phyloP scores from a whole-genome alignment of 1,140 invertebrate genomes.

The Geopemphigus sp. region DNA sequence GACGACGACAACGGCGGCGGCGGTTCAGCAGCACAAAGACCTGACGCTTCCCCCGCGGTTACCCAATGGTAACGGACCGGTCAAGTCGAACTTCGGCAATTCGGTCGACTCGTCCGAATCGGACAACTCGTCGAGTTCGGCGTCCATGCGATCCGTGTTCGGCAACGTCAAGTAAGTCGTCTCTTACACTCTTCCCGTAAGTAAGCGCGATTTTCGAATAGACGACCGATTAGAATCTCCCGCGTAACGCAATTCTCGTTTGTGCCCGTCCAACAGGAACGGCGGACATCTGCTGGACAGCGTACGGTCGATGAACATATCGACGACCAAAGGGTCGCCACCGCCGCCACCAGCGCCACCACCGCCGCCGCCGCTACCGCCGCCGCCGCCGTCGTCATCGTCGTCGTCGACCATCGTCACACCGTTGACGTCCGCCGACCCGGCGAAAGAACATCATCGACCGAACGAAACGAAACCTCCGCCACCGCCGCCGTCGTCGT shows the following conservation, averaged over 20 bases:
- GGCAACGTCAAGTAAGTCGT: conserved; percentile 15
- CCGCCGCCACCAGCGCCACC: conserved; percentile 3
- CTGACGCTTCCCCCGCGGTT: conserved; percentile 12
- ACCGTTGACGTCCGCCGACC: no score
- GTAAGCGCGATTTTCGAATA: no score
- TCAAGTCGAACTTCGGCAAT: conserved; percentile 12
- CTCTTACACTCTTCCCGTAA: no score
- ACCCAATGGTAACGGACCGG: conserved; percentile 21
- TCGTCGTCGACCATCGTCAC: not conserved
- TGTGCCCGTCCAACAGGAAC: no score
- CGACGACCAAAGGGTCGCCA: conserved; percentile 20
- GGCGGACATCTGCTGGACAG: conserved; percentile 16
- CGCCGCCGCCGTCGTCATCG: no score
- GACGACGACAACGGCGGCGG: no score
- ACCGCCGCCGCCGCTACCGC: conserved; percentile 7
- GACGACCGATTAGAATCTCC: no score
- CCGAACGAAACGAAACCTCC: not conserved
- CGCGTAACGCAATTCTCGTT: no score
- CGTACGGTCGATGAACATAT: conserved; percentile 24
- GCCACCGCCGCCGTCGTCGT: not conserved
- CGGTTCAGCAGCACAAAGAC: not conserved
- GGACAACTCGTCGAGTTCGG: conserved; percentile 35
- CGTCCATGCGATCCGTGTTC: conserved; percentile 13
- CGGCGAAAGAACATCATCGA: not conserved
- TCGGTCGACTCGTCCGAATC: conserved; percentile 39